Conservation (phyloP, 2,888 invertebrate species). For the Andrena hattorfiana region DNA sequence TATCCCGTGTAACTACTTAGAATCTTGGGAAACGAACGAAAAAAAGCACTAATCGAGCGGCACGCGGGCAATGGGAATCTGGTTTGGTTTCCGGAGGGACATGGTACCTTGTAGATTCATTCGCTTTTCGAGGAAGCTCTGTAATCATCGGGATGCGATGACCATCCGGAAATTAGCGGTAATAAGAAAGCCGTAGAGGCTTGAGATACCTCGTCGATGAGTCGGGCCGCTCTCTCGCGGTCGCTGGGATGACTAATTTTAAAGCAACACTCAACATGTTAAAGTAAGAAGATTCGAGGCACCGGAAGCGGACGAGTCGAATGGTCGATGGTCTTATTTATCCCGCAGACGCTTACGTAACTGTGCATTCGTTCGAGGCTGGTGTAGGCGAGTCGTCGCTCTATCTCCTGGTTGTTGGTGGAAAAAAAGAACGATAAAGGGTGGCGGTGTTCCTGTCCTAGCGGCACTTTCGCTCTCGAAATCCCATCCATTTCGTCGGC, state of each 20-base stretch:
- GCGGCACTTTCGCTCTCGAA: conserved; percentile 64
- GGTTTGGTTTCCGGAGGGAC: conserved; percentile 35
- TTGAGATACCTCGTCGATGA: neutral
- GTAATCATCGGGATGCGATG: conserved; percentile 20
- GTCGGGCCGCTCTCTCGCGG: neutral
- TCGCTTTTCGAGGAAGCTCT: conserved; percentile 25
- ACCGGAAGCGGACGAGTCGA: neutral
- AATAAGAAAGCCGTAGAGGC: neutral
- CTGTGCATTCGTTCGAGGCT: conserved; percentile 17
- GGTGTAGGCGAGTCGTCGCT: conserved; percentile 2
- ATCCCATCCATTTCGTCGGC: conserved; percentile 60
- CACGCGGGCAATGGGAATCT: neutral
- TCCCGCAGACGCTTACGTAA: neutral
- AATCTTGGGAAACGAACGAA: neutral
- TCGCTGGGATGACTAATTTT: conserved; percentile 9
- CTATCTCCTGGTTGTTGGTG: conserved; percentile 24
- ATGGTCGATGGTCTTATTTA: neutral
- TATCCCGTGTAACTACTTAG: neutral
- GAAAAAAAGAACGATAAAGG: conserved; percentile 33
- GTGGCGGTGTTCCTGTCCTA: conserved; percentile 13
- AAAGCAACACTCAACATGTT: neutral
- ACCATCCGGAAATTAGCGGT: conserved; percentile 33
- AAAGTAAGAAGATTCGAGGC: neutral
- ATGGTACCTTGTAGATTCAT: neutral
- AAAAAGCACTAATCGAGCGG: neutral